Base-by-base conservation (phyloP, 2,113 vertebrate genomes). In the Pteruthius melanotis region DNA sequence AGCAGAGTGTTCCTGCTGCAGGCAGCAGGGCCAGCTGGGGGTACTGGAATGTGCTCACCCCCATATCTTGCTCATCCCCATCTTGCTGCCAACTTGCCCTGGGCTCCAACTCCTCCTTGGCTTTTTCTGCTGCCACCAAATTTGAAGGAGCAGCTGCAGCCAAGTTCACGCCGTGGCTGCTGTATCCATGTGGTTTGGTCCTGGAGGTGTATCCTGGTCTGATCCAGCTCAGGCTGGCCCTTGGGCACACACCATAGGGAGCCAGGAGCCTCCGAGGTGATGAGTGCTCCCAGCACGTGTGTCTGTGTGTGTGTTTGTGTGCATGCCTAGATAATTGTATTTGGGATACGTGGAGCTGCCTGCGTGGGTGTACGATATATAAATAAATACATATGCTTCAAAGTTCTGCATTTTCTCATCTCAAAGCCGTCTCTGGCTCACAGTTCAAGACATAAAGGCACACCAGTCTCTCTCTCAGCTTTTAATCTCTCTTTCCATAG, bases 401-500 rank as follows among this genome's bases (percentile, higher is more conserved):
- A 27, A 75, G 77, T 40, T 87, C 68, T 87, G 87, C 35, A 0
- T 91, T 90, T 68, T n/a, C 68, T 80, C 17, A 1, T 63, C 81
- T 61, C 76, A 75, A 40, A 76, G 56, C 59, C 5, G 0, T 28
- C 64, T 52, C 83, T 13, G 7, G 68, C 71, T 86, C 42, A 15
- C 39, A 16, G 77, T 66, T 68, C 68, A 50, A 59, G 75, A 42
- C 76, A 59, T 11, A 59, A 83, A 92, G 89, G 83, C 69, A 15
- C 64, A 27, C 33, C 30, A n/a, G n/a, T 13, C 61, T 61, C 82
- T 56, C 68, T 80, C 79, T 37, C 15, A 4, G 78, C 84, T 91
- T 79, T 90, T 90, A 93, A 97, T 95, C 93, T 93, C 69, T 7
- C 65, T 66, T 88, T 88, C 83, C 87, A 83, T 54, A 65, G 92